Evolutionary conservation across 2,888 invertebrate species (phyloP), one percentile per base, ranked within the genome.

Genomic region (Gibbula magus): DNA sequence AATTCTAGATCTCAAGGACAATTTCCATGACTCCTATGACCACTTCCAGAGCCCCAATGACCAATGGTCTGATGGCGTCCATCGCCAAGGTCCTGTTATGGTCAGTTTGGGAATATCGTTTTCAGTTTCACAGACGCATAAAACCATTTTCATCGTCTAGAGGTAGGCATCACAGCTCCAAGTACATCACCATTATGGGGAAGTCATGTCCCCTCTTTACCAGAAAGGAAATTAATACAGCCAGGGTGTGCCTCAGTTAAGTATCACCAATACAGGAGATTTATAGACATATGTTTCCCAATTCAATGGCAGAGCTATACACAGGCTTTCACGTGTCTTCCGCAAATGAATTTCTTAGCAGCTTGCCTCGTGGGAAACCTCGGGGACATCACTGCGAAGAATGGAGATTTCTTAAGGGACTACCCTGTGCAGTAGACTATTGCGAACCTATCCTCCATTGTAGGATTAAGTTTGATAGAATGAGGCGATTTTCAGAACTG

Each of bases 141-240:
- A 32, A 70, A 35, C 18, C 70, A 70, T 70, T 70, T 70, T n/a
- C 29, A 35, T 70, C n/a, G 35, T 35, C 32, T 56, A 10, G 56
- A 25, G 10, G 25, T 56, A 3, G 39, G 70, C 35, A 39, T 70
- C 16, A 70, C n/a, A 18, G 29, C 18, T 35, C 39, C 7, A 16
- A 70, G 18, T 39, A 70, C 70, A 70, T 70, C 70, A 70, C 13
- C 20, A 39, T 39, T 70, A 70, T 70, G 70, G 70, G 35, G 32
- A 70, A 70, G 70, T 70, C 70, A 32, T 70, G 70, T 70, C 20
- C 29, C 29, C 32, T 5, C 29, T 20, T 35, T n/a, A 35, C 70
- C 16, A 18, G 20, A 18, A 20, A 39, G n/a, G 18, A 20, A 18
- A 70, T 70, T 29, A 70, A 32, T 70, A 32, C n/a, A 32, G 29